Base-by-base conservation (phyloP, 2,888 invertebrate species). In the Polydesmus complanatus region DNA sequence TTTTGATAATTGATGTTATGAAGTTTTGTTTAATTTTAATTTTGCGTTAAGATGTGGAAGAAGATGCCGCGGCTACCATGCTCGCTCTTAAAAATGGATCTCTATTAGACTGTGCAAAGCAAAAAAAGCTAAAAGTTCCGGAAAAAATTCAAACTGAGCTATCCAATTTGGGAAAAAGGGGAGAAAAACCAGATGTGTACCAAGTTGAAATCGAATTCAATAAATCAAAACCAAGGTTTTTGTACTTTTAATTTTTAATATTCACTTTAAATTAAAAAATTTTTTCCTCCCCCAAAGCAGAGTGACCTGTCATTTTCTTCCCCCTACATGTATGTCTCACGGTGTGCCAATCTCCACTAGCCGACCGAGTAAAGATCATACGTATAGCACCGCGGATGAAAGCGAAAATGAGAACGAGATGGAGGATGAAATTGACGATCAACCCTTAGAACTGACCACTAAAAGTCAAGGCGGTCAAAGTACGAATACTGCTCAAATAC, bases 291-390 rank as follows among this genome's bases (percentile, higher is more conserved):
- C n/a, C n/a, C n/a, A n/a, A n/a, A n/a, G n/a, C 48, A 56, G 56
- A 48, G 18, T 48, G 49, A 23, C 56, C 1, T 47, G 49, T 47
- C 27, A n/a, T 23, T 23, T 56, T 21, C 25, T 27, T n/a, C 58
- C 21, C 11, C 3, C 58, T 1, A n/a, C n/a, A n/a, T n/a, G n/a
- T n/a, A n/a, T 58, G 5, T 50, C 52, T 2, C 25, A 51, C 3
- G 21, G 22, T 19, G 58, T 49, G 8, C 69, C 70, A 27, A 83
- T 91, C 66, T 88, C 90, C 68, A 91, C 90, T 2, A 85, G 85
- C 59, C 88, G 87, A 69, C 89, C 91, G 0, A 90, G 89, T 74
- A 89, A 90, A 75, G 94, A 94, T 78, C 93, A 94, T 75, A 91
- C 91, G 58, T 94, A 93, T 77, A 90, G 89, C 65, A 70, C 71